These are phyloP conservation scores for Bergia puertoricense DNA, from an alignment of 92 coral and sea anemone species.

Conservation along the genomic window DNA sequence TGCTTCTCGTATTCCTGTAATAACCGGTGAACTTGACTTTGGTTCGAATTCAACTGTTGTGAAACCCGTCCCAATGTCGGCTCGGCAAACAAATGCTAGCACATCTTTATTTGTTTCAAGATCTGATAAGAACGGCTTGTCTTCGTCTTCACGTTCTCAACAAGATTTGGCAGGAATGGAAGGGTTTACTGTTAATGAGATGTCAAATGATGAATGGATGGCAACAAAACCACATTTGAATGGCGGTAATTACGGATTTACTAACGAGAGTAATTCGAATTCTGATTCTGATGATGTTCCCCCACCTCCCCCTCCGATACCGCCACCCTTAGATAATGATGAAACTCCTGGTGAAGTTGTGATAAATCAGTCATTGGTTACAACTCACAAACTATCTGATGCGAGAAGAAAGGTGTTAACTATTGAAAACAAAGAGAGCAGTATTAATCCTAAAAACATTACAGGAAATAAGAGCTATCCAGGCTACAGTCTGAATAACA, in stretches of 20 bases:
- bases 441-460: background rate
- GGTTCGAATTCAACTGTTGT: slow-evolving; percentile 4
- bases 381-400: background rate
- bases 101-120: slow-evolving; percentile 15
- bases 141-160: background rate
- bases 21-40: slow-evolving; percentile 15
- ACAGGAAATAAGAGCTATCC: background rate
- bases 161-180: background rate
- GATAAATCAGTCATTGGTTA: background rate
- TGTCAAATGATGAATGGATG: background rate
- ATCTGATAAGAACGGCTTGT: slow-evolving; percentile 21
- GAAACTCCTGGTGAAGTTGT: background rate
- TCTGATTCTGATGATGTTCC: slow-evolving; percentile 19
- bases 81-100: slow-evolving; percentile 33
- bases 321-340: slow-evolving; percentile 52
- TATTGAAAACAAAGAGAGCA: background rate
- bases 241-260: slow-evolving; percentile 15
- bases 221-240: slow-evolving; percentile 1
- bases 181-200: background rate
- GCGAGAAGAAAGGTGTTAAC: background rate
- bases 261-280: background rate
- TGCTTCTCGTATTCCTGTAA: slow-evolving; percentile 2
- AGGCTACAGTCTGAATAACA: background rate
- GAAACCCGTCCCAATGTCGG: slow-evolving; percentile 21
- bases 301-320: slow-evolving; percentile 44